Evolutionary conservation across 2,888 invertebrate genomes (phyloP).

Genomic region (Cephus pulcher): DNA sequence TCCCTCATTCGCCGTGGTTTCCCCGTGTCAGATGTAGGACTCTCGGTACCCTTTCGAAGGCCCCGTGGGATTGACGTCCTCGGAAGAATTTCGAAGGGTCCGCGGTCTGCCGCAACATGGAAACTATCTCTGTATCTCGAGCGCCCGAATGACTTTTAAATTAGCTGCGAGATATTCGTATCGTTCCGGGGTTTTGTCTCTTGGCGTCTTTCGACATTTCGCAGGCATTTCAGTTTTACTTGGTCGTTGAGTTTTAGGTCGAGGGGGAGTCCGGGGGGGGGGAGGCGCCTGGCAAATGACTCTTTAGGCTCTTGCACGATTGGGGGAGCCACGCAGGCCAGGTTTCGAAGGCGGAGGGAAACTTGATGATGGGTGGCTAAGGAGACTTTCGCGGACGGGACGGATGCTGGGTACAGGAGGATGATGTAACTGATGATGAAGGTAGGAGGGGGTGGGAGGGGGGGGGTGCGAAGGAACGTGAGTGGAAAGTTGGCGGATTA

Average conservation of each 20-base stretch:
- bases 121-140: not conserved
- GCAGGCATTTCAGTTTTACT: not conserved
- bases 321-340: not conserved
- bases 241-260: not conserved
- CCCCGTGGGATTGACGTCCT: too few species aligned
- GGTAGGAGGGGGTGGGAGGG: not conserved
- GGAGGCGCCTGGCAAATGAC: too few species aligned
- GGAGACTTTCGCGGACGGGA: not conserved
- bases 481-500: constrained; percentile 5
- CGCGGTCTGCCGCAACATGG: not conserved
- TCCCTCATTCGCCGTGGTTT: not conserved
- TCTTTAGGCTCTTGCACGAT: not conserved
- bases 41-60: too few species aligned
- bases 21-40: not conserved
- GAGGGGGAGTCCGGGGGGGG: too few species aligned
- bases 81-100: too few species aligned
- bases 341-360: not conserved
- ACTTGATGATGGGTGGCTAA: not conserved
- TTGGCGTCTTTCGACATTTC: constrained; percentile 19
- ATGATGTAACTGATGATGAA: not conserved
- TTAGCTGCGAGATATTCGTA: not conserved
- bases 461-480: not conserved
- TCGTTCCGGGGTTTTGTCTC: not conserved
- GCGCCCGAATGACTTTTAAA: not conserved
- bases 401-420: not conserved